A percentile compares a stretch with the other conserved stretches of the same genome.
phyloP scores from a whole-genome alignment of 1,140 invertebrate species.

The Sogatella furcifera region DNA sequence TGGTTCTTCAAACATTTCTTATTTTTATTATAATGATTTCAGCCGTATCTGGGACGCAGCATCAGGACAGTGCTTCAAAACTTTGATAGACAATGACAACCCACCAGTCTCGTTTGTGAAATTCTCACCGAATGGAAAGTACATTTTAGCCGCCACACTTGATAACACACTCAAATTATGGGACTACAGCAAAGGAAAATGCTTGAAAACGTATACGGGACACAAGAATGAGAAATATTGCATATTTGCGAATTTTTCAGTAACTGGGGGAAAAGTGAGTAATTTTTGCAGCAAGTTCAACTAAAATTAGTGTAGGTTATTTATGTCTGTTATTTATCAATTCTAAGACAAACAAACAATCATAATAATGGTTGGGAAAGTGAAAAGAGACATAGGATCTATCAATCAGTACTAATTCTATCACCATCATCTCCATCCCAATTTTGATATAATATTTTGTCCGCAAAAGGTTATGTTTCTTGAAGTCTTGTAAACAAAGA shows the following conservation, averaged over 20 bases:
- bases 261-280: constrained; percentile 93
- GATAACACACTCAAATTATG: constrained; percentile 98
- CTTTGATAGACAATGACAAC: constrained; percentile 92
- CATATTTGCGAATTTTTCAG: constrained; percentile 99
- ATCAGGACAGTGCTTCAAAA: constrained; percentile 98
- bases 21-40: constrained; percentile 31
- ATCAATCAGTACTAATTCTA: no score
- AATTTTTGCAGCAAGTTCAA: background rate
- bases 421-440: no score
- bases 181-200: constrained; percentile 98
- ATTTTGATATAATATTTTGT: no score
- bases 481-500: no score
- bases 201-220: constrained; percentile 94
- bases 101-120: constrained; percentile 99
- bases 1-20: background rate
- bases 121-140: constrained; percentile 99
- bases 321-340: no score
- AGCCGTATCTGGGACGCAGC: constrained; percentile 99
- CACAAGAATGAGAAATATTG: constrained; percentile 99
- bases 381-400: no score
- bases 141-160: constrained; percentile 94
- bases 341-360: no score
- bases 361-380: no score
- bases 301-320: background rate
- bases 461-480: no score